Conservation (phyloP, 2,113 vertebrate genomes). For the Saguinus imperator region DNA sequence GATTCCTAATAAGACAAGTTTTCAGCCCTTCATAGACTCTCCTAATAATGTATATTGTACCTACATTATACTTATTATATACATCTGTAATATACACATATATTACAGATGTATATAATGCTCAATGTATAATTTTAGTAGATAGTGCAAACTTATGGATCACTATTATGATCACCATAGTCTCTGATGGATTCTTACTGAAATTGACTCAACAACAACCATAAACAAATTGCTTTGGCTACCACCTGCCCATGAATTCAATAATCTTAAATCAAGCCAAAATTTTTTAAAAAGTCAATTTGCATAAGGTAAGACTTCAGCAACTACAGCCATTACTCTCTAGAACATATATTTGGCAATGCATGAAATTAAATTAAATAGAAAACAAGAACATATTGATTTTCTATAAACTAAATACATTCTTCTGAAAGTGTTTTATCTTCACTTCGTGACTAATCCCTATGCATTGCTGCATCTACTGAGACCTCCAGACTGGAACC, state of each 20-base stretch:
- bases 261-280: not conserved
- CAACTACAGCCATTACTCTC: not conserved
- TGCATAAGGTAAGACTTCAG: not conserved
- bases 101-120: not conserved
- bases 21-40: not conserved
- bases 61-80: not conserved
- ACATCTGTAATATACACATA: not conserved
- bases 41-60: not conserved
- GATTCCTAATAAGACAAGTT: not conserved
- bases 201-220: not conserved
- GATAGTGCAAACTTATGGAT: not conserved
- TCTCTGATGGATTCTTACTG: not conserved
- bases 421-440: not conserved
- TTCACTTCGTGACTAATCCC: not conserved
- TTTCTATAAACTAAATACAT: constrained; percentile 21
- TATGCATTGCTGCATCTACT: not conserved
- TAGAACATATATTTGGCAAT: not conserved
- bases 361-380: constrained; percentile 22
- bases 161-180: not conserved
- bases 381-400: not conserved
- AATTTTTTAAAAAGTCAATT: not conserved
- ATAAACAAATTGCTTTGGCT: not conserved
- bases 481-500: not conserved
- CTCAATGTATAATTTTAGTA: not conserved
- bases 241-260: not conserved